Conservation (phyloP, 2,113 vertebrate species). For the Prunella himalayana region DNA sequence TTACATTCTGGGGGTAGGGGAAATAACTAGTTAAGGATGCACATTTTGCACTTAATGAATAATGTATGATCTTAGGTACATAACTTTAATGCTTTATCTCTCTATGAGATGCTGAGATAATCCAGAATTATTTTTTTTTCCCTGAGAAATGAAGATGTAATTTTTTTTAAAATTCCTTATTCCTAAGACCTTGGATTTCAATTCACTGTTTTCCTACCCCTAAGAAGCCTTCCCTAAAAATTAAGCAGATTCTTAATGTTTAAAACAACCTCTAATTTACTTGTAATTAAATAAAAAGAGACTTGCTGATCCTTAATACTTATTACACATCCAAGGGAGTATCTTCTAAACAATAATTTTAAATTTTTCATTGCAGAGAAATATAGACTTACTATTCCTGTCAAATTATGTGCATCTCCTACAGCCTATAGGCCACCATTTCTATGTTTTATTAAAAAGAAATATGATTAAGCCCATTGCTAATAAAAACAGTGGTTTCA, state of each 20-base stretch:
- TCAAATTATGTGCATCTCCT: not conserved
- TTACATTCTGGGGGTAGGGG: not conserved
- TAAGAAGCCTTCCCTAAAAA: not conserved
- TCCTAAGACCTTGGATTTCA: not conserved
- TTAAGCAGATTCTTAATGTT: not conserved
- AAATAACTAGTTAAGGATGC: conserved; percentile 11
- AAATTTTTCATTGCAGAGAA: not conserved
- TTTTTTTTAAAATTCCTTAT: not conserved
- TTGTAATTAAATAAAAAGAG: not conserved
- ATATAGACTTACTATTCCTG: not conserved
- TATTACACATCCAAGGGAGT: not conserved
- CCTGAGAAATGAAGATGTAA: not conserved
- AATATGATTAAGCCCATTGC: not conserved
- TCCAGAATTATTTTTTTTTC: not conserved
- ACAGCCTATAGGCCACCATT: not conserved
- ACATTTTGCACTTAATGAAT: conserved; percentile 5
- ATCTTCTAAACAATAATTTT: not conserved
- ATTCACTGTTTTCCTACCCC: not conserved
- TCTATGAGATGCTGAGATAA: conserved; percentile 8
- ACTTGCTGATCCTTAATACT: not conserved
- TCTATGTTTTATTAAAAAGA: not conserved
- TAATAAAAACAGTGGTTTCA: not conserved
- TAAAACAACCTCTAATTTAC: not conserved
- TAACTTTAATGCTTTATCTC: conserved; percentile 18
- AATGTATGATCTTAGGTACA: not conserved